A percentile compares a stretch with the other conserved stretches of the same genome.
Conservation (phyloP, 2,888 invertebrate genomes). For the Aporophyla nigra region DNA sequence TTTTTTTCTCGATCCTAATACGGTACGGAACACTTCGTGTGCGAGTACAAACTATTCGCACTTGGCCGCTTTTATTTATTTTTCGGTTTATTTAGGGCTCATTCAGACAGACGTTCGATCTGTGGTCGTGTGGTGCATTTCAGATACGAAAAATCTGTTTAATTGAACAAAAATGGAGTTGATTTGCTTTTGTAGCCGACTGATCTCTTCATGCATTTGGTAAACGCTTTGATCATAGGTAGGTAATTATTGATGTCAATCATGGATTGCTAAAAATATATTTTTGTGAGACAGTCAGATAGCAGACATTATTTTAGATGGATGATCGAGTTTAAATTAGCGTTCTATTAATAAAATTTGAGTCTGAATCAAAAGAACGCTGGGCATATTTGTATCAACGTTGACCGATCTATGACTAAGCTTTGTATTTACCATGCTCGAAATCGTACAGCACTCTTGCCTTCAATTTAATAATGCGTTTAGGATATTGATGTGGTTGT, state of each 20-base stretch:
- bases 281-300: neutral
- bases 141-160: neutral
- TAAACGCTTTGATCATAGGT: neutral
- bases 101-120: neutral
- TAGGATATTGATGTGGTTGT: too few species aligned
- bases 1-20: neutral
- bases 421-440: too few species aligned
- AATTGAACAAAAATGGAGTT: neutral
- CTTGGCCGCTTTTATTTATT: neutral
- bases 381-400: too few species aligned
- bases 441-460: too few species aligned
- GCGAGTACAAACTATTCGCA: neutral
- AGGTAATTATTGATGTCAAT: neutral
- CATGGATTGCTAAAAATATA: neutral
- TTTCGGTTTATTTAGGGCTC: neutral
- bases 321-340: neutral
- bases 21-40: neutral
- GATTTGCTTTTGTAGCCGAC: conserved; percentile 5
- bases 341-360: neutral
- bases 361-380: too few species aligned
- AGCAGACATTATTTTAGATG: neutral
- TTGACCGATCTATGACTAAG: too few species aligned
- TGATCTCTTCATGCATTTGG: neutral
- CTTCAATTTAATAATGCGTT: too few species aligned
- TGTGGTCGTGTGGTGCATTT: neutral